Base-by-base conservation (phyloP, 2,797 vertebrate genomes). In the Gastrophryne carolinensis region DNA sequence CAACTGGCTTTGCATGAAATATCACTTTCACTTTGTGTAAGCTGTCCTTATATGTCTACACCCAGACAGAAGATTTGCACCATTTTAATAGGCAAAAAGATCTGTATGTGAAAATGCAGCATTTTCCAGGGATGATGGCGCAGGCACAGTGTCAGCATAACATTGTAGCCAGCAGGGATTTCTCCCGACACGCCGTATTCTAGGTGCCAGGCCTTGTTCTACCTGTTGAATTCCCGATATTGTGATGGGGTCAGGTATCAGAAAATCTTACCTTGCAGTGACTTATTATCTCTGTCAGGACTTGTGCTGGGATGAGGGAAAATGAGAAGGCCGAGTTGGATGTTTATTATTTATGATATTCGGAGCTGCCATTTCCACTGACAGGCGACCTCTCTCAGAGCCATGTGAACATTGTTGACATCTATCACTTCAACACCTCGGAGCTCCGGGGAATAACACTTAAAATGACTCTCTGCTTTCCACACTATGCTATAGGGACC, bases 361-460 rank as follows among this genome's bases (percentile, higher is more conserved):
- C 5, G 1, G 30, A 13, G 58, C 58, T 26, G 11, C 35, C 1
- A 17, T 21, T 60, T 30, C 15, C 15, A n/a, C 12, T 63, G 50
- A 71, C 60, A 57, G 21, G 15, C 57, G 52, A 9, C 60, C 1
- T 57, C 60, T 52, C 53, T 78, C 34, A 13, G 17, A 30, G 27
- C 68, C 75, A 78, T 78, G 67, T 78, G 60, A 63, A 56, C 68
- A 52, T 71, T 72, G 60, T 56, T 78, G 68, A 72, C 60, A 78
- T 65, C 58, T 52, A 56, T n/a, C 67, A 58, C 75, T 78, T 78
- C 52, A 65, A 35, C 75, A 65, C 60, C 58, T 64, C 15, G 0
- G 11, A 1, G 37, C 75, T 49, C 75, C 32, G 53, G 67, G 75
- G 68, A 78, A 65, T 78, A 52, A 58, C 57, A 78, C 68, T 71